phyloP scores from a whole-genome alignment of 1,140 invertebrate genomes.

The Aethina tumida region DNA sequence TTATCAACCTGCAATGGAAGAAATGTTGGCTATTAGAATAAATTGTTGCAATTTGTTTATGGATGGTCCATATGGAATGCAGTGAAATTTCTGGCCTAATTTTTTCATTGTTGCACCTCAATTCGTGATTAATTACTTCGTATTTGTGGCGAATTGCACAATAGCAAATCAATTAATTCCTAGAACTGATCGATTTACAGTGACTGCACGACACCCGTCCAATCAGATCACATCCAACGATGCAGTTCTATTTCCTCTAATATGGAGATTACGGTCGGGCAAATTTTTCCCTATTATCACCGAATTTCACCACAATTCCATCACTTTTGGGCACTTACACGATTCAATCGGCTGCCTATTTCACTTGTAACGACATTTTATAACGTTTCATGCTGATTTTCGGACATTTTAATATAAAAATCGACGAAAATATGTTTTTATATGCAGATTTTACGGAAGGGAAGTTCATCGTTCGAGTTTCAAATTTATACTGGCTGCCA shows the following conservation, averaged over 20 bases:
- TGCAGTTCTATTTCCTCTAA: too few species aligned
- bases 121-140: too few species aligned
- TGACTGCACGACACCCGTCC: too few species aligned
- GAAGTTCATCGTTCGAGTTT: slow-evolving; percentile 68
- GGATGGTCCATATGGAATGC: too few species aligned
- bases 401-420: slow-evolving; percentile 22
- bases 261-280: slow-evolving; percentile 3
- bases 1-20: neutral
- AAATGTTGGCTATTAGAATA: neutral
- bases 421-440: slow-evolving; percentile 25
- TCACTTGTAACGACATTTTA: slow-evolving; percentile 25
- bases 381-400: slow-evolving; percentile 21
- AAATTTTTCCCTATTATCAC: too few species aligned
- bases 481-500: slow-evolving; percentile 86
- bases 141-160: too few species aligned
- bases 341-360: slow-evolving; percentile 14
- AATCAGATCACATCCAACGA: too few species aligned
- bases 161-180: too few species aligned
- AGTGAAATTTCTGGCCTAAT: too few species aligned
- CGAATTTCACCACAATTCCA: neutral
- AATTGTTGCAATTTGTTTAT: too few species aligned
- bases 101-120: too few species aligned
- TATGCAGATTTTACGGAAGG: slow-evolving; percentile 46
- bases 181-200: too few species aligned
- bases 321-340: slow-evolving; percentile 14